Evolutionary conservation across 2,113 vertebrate genomes (phyloP).

Genomic region (Eptatretus burgeri): DNA sequence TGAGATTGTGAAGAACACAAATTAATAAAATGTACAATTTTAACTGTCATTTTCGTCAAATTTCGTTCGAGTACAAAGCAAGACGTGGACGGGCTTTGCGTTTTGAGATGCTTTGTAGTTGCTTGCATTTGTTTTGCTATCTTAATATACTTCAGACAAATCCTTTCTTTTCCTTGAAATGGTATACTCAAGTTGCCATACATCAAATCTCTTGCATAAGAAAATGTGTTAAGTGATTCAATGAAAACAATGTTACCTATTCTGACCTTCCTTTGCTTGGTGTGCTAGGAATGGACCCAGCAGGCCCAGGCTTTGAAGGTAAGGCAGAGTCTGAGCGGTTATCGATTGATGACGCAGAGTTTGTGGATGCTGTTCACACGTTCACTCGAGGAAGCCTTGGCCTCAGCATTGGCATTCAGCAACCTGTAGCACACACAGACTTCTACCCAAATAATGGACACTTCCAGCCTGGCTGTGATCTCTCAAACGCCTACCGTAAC

Average conservation of each 20-base stretch:
- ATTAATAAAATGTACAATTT: too few species aligned
- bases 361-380: constrained; percentile 9
- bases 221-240: not conserved
- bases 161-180: not conserved
- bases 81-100: too few species aligned
- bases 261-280: not conserved
- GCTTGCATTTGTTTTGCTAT: not conserved
- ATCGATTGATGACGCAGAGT: constrained; percentile 7
- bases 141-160: not conserved
- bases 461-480: constrained; percentile 8
- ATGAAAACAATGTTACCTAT: not conserved
- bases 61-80: too few species aligned
- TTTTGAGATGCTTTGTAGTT: not conserved
- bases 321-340: not conserved
- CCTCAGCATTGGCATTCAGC: constrained; percentile 8
- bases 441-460: constrained; percentile 9
- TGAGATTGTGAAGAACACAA: too few species aligned
- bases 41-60: too few species aligned
- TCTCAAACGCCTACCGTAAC: constrained; percentile 6
- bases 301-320: constrained; percentile 8
- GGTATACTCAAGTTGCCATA: not conserved
- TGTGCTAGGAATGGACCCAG: constrained; percentile 9
- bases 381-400: constrained; percentile 9
- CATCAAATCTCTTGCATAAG: not conserved
- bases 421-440: constrained; percentile 8